Evolutionary conservation across 2,113 vertebrate genomes (phyloP), one percentile per base, ranked within the genome.

Genomic region (Hiodon tergisus): DNA sequence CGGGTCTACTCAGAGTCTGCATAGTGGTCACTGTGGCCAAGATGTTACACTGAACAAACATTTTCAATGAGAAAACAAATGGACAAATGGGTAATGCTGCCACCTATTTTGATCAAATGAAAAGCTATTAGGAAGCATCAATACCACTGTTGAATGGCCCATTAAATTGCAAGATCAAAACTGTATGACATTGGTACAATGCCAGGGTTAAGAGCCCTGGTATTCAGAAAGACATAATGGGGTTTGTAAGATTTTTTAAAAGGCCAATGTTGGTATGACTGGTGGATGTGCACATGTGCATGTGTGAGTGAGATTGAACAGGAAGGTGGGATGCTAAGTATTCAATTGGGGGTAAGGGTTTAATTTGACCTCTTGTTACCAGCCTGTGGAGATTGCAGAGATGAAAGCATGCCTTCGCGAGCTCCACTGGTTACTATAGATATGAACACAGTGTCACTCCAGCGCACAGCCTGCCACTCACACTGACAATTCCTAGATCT

Each of bases 351-450:
- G 62, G 75, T 54, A 7, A 3, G 60, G 85, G 85, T 85, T 86
- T 87, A 87, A 85, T 87, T 86, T 88, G 87, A 90, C 86, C 89
- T 86, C 89, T 90, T 88, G 89, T 90, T 90, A 55, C 84, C 89
- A 85, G 87, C 83, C 88, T 90, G 87, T 89, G 91, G 89, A 88
- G 91, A 90, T 90, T 91, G 92, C 81, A 76, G 84, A 94, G 91
- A 94, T 95, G 92, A 94, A 95, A 95, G 94, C 94, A 93, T 94
- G 93, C 93, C 88, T 92, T 88, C 46, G 81, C 86, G 83, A 82
- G 77, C 83, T 78, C 88, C 89, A 87, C 88, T 85, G 83, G 90
- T 91, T 91, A 93, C 93, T 93, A 94, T 93, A 93, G 94, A 88
- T 91, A 95, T 93, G 91, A 91, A 94, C 93, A 93, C 91, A 82